Evolutionary conservation across 2,888 invertebrate genomes (phyloP).

Genomic region (Amphipoea lucens): DNA sequence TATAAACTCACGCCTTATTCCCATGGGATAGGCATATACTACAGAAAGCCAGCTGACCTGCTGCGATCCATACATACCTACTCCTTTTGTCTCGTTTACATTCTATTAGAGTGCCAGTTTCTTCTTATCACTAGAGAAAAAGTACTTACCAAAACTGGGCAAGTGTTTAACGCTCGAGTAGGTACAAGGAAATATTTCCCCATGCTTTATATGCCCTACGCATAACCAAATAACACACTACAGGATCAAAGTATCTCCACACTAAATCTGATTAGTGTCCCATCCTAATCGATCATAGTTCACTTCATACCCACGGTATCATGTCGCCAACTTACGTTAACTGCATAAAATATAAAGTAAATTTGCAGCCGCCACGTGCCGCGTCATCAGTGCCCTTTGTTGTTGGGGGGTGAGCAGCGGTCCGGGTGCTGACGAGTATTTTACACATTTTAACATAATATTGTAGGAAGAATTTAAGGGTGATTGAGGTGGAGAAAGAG

Average conservation of each 20-base stretch:
- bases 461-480: conserved; percentile 22
- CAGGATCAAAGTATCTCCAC: conserved; percentile 51
- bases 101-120: neutral
- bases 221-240: neutral
- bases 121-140: neutral
- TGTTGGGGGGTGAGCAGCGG: conserved; percentile 56
- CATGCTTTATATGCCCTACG: neutral
- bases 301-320: conserved; percentile 64
- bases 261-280: conserved; percentile 43
- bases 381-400: conserved; percentile 80
- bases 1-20: too few species aligned
- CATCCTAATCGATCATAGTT: conserved; percentile 42
- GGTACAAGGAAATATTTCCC: neutral
- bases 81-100: too few species aligned
- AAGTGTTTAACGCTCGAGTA: neutral
- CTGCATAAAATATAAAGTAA: conserved; percentile 54
- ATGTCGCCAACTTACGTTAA: conserved; percentile 57
- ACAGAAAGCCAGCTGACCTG: too few species aligned
- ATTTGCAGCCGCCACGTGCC: conserved; percentile 74
- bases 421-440: conserved; percentile 48
- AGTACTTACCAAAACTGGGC: neutral
- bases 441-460: conserved; percentile 61
- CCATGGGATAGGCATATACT: too few species aligned
- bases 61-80: too few species aligned
- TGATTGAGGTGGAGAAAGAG: conserved; percentile 12